Conservation (phyloP, 1,140 invertebrate species). For the Pantala flavescens region DNA sequence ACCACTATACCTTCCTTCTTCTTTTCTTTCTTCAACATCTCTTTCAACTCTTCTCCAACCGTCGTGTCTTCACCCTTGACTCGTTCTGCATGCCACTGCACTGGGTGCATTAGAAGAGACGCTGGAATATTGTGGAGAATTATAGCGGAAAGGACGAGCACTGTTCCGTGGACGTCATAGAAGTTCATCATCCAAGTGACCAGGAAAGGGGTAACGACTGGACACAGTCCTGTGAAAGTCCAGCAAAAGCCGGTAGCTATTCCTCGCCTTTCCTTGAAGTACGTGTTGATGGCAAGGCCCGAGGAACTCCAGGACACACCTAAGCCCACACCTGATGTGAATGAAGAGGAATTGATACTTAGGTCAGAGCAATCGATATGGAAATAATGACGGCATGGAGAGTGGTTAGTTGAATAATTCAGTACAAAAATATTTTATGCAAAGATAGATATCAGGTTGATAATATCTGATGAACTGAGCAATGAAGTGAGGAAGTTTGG, state of each 20-base stretch:
- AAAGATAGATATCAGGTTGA: too few relatives aligned
- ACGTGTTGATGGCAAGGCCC: not conserved
- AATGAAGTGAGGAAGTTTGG: too few relatives aligned
- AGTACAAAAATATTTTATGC: too few relatives aligned
- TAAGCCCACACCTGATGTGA: not conserved
- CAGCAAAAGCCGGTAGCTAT: not conserved
- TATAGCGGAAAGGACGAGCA: not conserved
- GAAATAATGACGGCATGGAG: not conserved
- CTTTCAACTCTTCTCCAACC: not conserved
- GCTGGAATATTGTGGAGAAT: not conserved
- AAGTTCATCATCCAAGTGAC: not conserved
- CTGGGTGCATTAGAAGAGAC: not conserved
- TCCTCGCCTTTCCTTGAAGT: not conserved
- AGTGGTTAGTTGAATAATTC: not conserved
- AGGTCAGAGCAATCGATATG: not conserved
- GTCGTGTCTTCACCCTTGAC: not conserved
- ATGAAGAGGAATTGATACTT: not conserved
- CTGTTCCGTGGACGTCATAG: slow-evolving; percentile 7
- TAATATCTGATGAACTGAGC: too few relatives aligned
- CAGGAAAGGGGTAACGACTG: not conserved
- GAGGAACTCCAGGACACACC: not conserved
- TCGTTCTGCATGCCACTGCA: not conserved
- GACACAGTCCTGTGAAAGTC: not conserved
- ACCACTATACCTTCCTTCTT: not conserved
- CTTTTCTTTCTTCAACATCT: not conserved